Evolutionary conservation across 2,888 invertebrate species (phyloP), one percentile per base, ranked within the genome.

Genomic region (Parascotia fuliginaria): DNA sequence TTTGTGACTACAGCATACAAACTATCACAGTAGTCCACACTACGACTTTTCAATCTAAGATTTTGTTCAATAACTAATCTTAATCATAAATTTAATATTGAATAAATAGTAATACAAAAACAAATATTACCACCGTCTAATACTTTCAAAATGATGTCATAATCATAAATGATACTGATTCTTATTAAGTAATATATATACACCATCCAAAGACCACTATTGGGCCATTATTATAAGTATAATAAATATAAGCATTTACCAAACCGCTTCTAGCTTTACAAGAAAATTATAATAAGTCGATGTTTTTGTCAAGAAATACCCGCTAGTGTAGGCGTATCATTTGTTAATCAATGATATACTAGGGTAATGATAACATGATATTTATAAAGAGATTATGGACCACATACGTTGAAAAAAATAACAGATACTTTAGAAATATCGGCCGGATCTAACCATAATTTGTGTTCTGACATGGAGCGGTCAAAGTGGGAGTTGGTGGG

Each of bases 251-350:
- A n/a, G n/a, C n/a, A n/a, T n/a, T n/a, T n/a, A n/a, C n/a, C n/a
- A n/a, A n/a, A n/a, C n/a, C n/a, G n/a, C n/a, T n/a, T n/a, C n/a
- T n/a, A n/a, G 72, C 65, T 71, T 81, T 83, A 84, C 75, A 76
- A 76, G 76, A 75, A 80, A 81, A 85, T 83, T 81, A 84, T 85
- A 77, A 77, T 80, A 83, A 83, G 81, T 79, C 76, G 83, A 47
- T 39, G 45, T 58, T 53, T 63, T 50, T 56, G 42, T 54, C 73
- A 42, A 60, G 65, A 69, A 51, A 51, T 49, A 55, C 36, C 50
- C 34, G 34, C 39, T 9, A 3, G 42, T 41, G 67, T 68, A 52
- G 68, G 68, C 14, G 47, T 46, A 12, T 39, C 67, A 63, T 69
- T 60, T 63, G 57, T 60, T 67, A 55, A 55, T 59, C 50, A 56